phyloP scores from a whole-genome alignment of 2,888 invertebrate genomes.

The Apotomis capreana region DNA sequence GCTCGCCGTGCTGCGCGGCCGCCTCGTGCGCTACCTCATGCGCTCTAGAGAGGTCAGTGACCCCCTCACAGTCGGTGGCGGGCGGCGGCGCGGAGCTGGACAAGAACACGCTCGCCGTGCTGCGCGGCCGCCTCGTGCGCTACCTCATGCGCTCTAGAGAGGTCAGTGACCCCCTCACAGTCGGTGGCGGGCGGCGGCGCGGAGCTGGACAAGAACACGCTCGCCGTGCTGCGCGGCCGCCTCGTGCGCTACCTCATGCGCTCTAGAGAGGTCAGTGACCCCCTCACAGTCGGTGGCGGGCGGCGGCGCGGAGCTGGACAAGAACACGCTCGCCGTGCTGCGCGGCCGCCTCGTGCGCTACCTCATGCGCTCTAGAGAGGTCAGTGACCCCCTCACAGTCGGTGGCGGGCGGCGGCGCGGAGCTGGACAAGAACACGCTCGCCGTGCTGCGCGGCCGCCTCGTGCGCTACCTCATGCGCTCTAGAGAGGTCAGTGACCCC shows the following conservation, averaged over 20 bases:
- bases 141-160: conserved; percentile 97
- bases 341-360: conserved; percentile 96
- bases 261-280: too few relatives aligned
- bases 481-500: too few relatives aligned
- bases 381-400: conserved; percentile 44
- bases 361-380: conserved; percentile 95
- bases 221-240: conserved; percentile 95
- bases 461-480: conserved; percentile 97
- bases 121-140: conserved; percentile 95
- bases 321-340: conserved; percentile 95
- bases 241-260: conserved; percentile 97
- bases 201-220: conserved; percentile 96
- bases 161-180: conserved; percentile 54
- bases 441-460: conserved; percentile 95
- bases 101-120: conserved; percentile 95
- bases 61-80: conserved; percentile 95
- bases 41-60: conserved; percentile 95
- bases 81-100: conserved; percentile 95
- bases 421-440: conserved; percentile 96
- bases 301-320: conserved; percentile 94
- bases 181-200: conserved; percentile 88
- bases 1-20: conserved; percentile 94
- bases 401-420: conserved; percentile 90
- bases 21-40: conserved; percentile 97
- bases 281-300: conserved; percentile 95